Evolutionary conservation across 35 echinoderm and acorn worm species (phyloP), one percentile per base, ranked within the genome.

Genomic region (Diadema setosum): DNA sequence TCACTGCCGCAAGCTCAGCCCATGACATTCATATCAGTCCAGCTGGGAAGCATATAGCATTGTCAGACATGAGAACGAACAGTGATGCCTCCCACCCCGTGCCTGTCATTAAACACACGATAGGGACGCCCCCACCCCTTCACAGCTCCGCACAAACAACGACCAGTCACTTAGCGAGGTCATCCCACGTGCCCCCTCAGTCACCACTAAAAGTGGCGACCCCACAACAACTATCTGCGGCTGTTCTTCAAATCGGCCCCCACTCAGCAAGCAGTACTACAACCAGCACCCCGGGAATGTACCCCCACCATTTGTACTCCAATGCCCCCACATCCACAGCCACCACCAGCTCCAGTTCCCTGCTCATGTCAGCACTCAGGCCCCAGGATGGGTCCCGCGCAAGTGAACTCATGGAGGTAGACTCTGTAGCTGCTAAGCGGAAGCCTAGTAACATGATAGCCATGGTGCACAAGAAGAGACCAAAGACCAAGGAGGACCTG

Each of bases 291-390:
- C 23, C 40, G 45, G 61, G 42, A 33, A 39, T 41, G 61, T 58
- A 82, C 64, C 14, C 50, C 43, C 37, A 83, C 17, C 32, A 81
- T 14, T n/a, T 57, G 36, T 84, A 87, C 57, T 78, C 73, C 2
- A 78, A 31, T 78, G 39, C 73, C 35, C 76, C 8, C 31, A 49
- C 83, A 23, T 21, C 73, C 56, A 65, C 86, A 49, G 61, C 83
- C n/a, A 39, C 81, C 1, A 82, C 75, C n/a, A 43, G 52, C 46
- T 75, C 86, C 14, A 89, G 80, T 44, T 97, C 94, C 17, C 85
- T 99, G 37, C 80, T 99, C 34, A 92, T 99, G 90, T 92, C 90
- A 23, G 96, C 96, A 40, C 86, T 99, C 2, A 88, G 92, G 67
- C 92, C 96, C 16, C 55, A 70, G 41, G 89, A 99, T 26, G 67